phyloP scores from a whole-genome alignment of 35 echinoderm and acorn worm species.

The Amphiura filiformis region DNA sequence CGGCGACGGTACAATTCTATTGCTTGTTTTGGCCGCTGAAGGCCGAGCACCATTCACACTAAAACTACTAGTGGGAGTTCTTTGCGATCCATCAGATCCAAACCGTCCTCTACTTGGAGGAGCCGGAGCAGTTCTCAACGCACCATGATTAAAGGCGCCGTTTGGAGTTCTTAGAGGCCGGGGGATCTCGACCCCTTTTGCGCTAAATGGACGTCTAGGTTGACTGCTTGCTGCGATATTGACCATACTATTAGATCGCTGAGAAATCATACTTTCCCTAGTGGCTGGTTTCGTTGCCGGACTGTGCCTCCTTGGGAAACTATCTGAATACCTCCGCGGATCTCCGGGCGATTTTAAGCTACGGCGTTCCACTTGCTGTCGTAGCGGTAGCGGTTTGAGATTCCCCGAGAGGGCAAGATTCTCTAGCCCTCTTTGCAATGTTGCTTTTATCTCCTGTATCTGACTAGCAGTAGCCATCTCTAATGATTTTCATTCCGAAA shows the following conservation, averaged over 20 bases:
- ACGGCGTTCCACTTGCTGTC: constrained; percentile 74
- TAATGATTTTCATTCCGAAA: no score
- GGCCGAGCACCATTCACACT: not conserved
- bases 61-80: not conserved
- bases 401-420: constrained; percentile 81
- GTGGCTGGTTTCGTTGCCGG: not conserved
- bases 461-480: constrained; percentile 87
- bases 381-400: constrained; percentile 78
- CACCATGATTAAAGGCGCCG: not conserved
- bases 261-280: not conserved
- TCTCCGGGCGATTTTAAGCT: constrained; percentile 34
- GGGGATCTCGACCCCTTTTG: not conserved
- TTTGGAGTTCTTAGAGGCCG: not conserved
- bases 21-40: not conserved
- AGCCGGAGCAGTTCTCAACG: not conserved
- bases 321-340: not conserved
- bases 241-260: not conserved
- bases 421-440: constrained; percentile 88
- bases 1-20: not conserved
- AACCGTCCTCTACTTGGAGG: not conserved
- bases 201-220: constrained; percentile 10
- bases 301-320: not conserved
- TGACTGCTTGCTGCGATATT: not conserved
- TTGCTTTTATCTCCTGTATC: constrained; percentile 79
- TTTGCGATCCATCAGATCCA: not conserved